Evolutionary conservation across 2,888 invertebrate genomes (phyloP).

Genomic region (Ormia ochracea): DNA sequence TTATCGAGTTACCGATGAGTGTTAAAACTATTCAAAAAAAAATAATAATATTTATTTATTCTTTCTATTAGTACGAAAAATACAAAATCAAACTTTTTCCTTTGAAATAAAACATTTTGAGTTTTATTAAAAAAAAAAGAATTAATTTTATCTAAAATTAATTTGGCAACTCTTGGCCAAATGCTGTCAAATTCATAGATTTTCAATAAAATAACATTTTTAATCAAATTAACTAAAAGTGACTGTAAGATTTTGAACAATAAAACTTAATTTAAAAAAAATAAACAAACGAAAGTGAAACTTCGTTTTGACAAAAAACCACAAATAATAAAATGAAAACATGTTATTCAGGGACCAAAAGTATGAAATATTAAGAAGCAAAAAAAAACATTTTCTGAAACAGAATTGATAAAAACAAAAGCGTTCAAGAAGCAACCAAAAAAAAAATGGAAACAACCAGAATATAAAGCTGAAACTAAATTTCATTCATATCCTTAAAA

Average conservation of each 20-base stretch:
- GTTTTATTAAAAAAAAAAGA: no score
- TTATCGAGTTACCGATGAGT: no score
- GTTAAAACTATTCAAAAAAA: no score
- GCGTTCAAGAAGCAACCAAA: conserved; percentile 57
- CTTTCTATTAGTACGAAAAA: no score
- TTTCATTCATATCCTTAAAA: conserved; percentile 56
- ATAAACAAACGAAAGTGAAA: conserved; percentile 46
- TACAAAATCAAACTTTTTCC: no score
- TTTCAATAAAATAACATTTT: conserved; percentile 31
- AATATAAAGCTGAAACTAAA: conserved; percentile 51
- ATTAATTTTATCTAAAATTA: no score
- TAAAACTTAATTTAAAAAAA: conserved; percentile 64
- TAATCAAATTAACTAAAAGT: conserved; percentile 49
- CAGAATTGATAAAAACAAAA: conserved; percentile 51
- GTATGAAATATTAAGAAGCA: conserved; percentile 64
- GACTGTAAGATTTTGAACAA: conserved; percentile 64
- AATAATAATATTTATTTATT: no score
- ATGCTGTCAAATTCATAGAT: not conserved
- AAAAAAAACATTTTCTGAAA: conserved; percentile 58
- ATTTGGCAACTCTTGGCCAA: no score
- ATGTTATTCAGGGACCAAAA: conserved; percentile 75
- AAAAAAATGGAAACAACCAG: conserved; percentile 60
- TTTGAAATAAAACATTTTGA: no score
- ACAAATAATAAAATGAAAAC: conserved; percentile 53
- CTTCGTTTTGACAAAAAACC: conserved; percentile 57